Conservation (phyloP, 2,888 invertebrate species). For the Eupithecia abbreviata region DNA sequence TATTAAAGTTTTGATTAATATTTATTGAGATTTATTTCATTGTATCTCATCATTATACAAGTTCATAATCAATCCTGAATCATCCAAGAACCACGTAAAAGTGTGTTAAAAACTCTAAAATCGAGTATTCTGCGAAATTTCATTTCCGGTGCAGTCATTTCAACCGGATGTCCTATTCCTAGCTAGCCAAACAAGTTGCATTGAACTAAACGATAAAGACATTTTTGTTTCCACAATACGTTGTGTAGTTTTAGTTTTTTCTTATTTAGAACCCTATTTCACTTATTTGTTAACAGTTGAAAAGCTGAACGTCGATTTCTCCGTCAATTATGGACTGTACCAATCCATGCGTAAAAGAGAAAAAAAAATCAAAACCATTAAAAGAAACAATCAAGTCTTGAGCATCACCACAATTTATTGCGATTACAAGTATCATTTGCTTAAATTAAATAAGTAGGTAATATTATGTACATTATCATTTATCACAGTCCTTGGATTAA, state of each 20-base stretch:
- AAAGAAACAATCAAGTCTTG: not conserved
- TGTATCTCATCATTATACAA: not conserved
- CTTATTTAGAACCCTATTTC: no score
- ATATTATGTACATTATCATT: slow-evolving; percentile 61
- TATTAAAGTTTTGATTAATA: slow-evolving; percentile 47
- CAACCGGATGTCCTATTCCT: not conserved
- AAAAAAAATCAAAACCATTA: no score
- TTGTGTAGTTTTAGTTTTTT: no score
- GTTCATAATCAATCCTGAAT: not conserved
- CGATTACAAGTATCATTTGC: slow-evolving; percentile 24
- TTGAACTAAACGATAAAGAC: no score
- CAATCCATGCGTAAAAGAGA: not conserved
- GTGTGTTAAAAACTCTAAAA: not conserved
- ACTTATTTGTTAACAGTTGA: no score
- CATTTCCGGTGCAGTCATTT: slow-evolving; percentile 1
- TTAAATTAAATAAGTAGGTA: slow-evolving; percentile 37
- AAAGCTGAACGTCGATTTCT: no score
- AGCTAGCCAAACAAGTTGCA: not conserved
- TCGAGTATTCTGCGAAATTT: not conserved
- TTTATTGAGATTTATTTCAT: not conserved
- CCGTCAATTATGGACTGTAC: no score
- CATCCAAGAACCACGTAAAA: not conserved
- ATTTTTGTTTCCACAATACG: no score
- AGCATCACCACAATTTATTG: slow-evolving; percentile 39
- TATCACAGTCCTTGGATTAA: slow-evolving; percentile 77